phyloP scores from a whole-genome alignment of 2,797 vertebrate genomes.

The Clamator glandarius region DNA sequence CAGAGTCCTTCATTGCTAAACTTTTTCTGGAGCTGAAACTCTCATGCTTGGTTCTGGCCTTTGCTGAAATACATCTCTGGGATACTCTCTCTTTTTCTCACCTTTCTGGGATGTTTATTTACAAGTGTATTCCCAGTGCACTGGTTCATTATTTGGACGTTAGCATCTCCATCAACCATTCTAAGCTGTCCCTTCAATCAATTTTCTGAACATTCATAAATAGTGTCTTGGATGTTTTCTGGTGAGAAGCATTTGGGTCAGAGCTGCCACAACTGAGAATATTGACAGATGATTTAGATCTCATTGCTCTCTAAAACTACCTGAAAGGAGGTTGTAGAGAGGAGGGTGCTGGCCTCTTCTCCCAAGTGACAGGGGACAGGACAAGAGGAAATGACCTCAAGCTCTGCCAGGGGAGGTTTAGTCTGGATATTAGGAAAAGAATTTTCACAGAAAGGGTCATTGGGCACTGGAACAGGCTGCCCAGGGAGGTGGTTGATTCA shows the following conservation, averaged over 20 bases:
- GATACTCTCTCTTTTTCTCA: neutral
- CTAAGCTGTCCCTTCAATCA: neutral
- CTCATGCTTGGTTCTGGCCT: neutral
- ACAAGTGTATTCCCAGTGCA: neutral
- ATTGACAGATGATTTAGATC: accelerated
- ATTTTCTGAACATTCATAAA: neutral
- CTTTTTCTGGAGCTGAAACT: neutral
- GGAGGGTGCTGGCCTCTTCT: too few species aligned
- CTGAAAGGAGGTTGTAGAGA: too few species aligned
- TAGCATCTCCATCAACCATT: neutral
- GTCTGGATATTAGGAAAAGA: too few species aligned
- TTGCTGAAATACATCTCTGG: neutral
- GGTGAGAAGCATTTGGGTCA: neutral
- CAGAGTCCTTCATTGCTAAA: neutral
- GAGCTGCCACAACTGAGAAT: neutral
- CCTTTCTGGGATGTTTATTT: neutral
- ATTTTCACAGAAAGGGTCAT: too few species aligned
- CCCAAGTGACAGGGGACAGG: too few species aligned
- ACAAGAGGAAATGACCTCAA: too few species aligned
- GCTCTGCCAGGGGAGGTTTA: too few species aligned
- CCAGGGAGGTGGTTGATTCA: too few species aligned
- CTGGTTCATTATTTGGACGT: neutral
- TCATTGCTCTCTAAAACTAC: too few species aligned
- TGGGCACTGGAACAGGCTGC: too few species aligned
- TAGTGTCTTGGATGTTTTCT: neutral